Evolutionary conservation across 2,888 invertebrate species (phyloP).

Genomic region (Artemia sp.): DNA sequence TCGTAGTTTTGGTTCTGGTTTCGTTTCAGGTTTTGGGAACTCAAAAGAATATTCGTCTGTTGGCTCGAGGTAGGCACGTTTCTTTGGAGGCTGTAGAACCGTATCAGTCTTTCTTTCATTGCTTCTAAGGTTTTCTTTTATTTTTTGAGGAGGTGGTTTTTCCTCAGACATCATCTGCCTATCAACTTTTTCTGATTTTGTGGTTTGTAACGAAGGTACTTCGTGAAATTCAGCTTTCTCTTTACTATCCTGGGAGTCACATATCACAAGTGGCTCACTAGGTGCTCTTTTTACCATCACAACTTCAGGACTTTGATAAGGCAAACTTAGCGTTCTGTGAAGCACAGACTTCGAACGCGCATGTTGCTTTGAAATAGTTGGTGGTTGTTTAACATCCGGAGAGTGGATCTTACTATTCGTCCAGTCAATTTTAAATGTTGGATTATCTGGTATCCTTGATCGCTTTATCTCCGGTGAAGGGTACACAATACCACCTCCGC

Average conservation of each 20-base stretch:
- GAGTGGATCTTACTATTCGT: not conserved
- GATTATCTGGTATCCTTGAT: not conserved
- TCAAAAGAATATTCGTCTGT: not conserved
- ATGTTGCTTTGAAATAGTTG: not conserved
- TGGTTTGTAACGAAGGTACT: not conserved
- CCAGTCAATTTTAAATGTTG: slow-evolving; percentile 5
- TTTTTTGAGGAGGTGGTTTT: not conserved
- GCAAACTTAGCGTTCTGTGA: not conserved
- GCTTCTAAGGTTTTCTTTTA: not conserved
- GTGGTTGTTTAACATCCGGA: not conserved
- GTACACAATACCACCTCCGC: slow-evolving; percentile 6
- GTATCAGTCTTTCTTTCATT: not conserved
- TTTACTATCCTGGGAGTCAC: too few species aligned
- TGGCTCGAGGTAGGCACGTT: slow-evolving; percentile 12
- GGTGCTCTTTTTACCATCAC: not conserved
- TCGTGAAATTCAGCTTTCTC: too few species aligned
- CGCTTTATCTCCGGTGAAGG: not conserved
- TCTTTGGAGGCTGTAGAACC: not conserved
- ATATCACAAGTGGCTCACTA: not conserved
- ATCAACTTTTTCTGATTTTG: not conserved
- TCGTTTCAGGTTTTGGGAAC: not conserved
- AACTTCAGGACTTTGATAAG: slow-evolving; percentile 7
- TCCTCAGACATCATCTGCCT: not conserved
- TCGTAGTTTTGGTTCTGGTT: not conserved
- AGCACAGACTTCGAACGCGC: not conserved